Evolutionary conservation across 2,113 vertebrate genomes (phyloP).

Genomic region (Pica pica): DNA sequence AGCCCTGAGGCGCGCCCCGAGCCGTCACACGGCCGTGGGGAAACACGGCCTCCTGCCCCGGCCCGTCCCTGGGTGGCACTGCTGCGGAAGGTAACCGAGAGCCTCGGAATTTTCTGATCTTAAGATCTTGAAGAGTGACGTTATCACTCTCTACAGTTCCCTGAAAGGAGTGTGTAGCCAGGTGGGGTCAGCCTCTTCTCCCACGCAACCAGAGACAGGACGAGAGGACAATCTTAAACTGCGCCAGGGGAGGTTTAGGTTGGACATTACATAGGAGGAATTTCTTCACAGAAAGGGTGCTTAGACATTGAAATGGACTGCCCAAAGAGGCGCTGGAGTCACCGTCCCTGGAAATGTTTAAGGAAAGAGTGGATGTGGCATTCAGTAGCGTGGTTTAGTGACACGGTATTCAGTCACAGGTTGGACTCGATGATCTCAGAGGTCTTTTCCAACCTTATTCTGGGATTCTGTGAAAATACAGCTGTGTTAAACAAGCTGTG

Average conservation of each 20-base stretch:
- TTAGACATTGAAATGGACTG: not conserved
- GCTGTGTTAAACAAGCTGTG: not conserved
- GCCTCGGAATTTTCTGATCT: not conserved
- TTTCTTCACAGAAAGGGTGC: not conserved
- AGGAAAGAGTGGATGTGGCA: not conserved
- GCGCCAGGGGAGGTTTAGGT: not conserved
- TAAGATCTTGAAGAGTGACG: not conserved
- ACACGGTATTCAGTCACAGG: not conserved
- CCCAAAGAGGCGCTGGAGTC: not conserved
- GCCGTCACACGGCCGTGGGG: not conserved
- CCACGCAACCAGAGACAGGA: not conserved
- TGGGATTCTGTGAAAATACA: not conserved
- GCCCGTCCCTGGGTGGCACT: constrained; percentile 5
- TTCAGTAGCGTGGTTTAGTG: not conserved
- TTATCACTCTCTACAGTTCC: not conserved
- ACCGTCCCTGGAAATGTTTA: too few relatives aligned
- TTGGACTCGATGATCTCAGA: not conserved
- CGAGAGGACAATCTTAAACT: not conserved
- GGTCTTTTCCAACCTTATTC: not conserved
- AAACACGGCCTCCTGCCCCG: not conserved
- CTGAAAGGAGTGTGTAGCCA: not conserved
- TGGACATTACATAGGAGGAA: too few relatives aligned
- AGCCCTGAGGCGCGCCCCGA: not conserved
- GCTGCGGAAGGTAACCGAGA: not conserved
- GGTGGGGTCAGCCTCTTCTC: not conserved